Base-by-base conservation (phyloP, 2,888 invertebrate genomes). In the Sisyra terminalis region DNA sequence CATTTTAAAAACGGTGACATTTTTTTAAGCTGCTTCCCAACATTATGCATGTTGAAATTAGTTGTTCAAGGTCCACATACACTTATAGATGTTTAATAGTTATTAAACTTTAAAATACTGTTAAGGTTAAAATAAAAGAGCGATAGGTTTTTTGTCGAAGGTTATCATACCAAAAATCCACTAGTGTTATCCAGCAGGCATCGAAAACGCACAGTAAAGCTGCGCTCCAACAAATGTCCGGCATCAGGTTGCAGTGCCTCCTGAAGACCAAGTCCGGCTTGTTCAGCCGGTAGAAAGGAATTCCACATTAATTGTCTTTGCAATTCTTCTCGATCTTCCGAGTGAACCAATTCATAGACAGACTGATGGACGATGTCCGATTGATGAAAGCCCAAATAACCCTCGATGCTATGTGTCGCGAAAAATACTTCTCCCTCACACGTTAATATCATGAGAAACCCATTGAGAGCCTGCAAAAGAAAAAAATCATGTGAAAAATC, bases 351-450 rank as follows among this genome's bases (percentile, higher is more conserved):
- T 65, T 98, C 98, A 72, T 94, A 96, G 42, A 97, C 94, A 50
- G 94, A 93, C 62, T 99, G 98, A 64, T 99, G 98, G 46, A 98
- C 93, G 55, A 98, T 96, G 65, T 99, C 98, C 53, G 97, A 98
- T 96, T 98, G 98, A 73, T 98, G 97, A 74, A 99, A 98, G 65
- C 98, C 98, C 59, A 98, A 76, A 70, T 96, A 99, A 64, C 90
- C 94, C 71, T 98, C 98, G 63, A 99, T 97, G 66, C 94, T 96
- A 72, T 97, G 90, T 49, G 97, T 96, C 46, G 96, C 96, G 70
- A 96, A 98, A 75, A 98, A 98, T 40, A 99, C 96, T 66, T 98
- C 98, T 48, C 97, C 97, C 61, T 97, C 96, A 67, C 94, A 94
- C 52, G 94, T 96, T 50, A 99, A 75, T 60, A 98, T 94, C 75